Evolutionary conservation across 2,113 vertebrate species (phyloP).

Genomic region (Zosterops hypoxanthus): DNA sequence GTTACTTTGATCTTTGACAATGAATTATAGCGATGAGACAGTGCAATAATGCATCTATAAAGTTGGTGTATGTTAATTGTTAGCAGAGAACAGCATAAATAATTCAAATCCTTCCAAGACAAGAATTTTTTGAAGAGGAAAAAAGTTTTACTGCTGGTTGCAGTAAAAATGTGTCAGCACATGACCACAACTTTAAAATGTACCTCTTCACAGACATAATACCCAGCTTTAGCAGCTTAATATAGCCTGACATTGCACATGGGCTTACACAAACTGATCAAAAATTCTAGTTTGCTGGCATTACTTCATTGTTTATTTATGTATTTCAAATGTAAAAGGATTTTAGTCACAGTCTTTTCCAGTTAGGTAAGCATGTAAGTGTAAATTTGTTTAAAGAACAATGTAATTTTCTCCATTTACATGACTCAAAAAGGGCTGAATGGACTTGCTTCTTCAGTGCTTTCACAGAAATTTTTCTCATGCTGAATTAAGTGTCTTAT

Average conservation of each 20-base stretch:
- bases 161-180: neutral
- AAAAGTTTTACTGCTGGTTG: neutral
- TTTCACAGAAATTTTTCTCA: neutral
- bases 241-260: neutral
- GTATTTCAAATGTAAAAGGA: neutral
- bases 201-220: neutral
- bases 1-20: neutral
- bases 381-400: neutral
- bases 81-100: neutral
- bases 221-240: neutral
- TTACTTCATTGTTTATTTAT: neutral
- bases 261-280: neutral
- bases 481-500: neutral
- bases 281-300: neutral
- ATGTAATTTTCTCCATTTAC: neutral
- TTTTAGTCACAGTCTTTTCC: neutral
- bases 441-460: neutral
- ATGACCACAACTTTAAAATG: neutral
- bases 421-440: neutral
- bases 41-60: neutral
- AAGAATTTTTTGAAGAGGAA: neutral
- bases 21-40: neutral
- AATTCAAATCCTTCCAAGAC: neutral
- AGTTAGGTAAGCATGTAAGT: neutral
- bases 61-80: neutral